phyloP scores from a whole-genome alignment of 2,113 vertebrate species.

The Erythrolamprus reginae region DNA sequence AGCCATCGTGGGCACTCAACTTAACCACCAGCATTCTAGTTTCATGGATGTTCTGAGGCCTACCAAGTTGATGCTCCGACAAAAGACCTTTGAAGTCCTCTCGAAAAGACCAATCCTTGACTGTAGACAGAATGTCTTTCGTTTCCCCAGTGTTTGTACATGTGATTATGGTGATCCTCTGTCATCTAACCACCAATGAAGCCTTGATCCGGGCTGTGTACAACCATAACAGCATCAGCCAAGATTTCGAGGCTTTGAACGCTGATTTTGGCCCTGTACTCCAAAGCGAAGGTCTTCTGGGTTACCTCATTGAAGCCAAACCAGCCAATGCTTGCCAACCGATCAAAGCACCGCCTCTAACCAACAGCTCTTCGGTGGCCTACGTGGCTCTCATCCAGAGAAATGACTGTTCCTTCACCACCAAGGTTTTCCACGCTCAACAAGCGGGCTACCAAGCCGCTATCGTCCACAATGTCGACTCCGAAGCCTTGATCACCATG shows the following conservation, averaged over 20 bases:
- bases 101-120: background rate
- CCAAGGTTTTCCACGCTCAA: slow-evolving; percentile 81
- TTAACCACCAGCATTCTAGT: background rate
- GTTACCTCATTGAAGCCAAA: slow-evolving; percentile 63
- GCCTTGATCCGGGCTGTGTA: background rate
- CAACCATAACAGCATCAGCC: slow-evolving; percentile 34
- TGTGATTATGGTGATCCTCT: background rate
- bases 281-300: slow-evolving; percentile 61
- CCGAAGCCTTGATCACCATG: slow-evolving; percentile 74
- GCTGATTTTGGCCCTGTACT: slow-evolving; percentile 69
- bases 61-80: no score
- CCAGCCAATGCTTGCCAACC: slow-evolving; percentile 72
- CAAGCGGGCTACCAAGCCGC: slow-evolving; percentile 73
- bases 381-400: slow-evolving; percentile 73
- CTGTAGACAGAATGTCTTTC: background rate
- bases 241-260: slow-evolving; percentile 69
- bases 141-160: background rate
- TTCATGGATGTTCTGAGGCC: background rate
- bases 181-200: background rate
- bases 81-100: background rate
- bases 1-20: background rate
- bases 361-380: slow-evolving; percentile 48
- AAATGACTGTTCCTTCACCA: slow-evolving; percentile 74
- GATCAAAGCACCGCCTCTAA: slow-evolving; percentile 61
- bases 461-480: slow-evolving; percentile 72